A percentile compares a stretch with the other conserved stretches of the same genome.
Evolutionary conservation across 2,797 vertebrate genomes (phyloP).

Genomic region (Limosa lapponica): DNA sequence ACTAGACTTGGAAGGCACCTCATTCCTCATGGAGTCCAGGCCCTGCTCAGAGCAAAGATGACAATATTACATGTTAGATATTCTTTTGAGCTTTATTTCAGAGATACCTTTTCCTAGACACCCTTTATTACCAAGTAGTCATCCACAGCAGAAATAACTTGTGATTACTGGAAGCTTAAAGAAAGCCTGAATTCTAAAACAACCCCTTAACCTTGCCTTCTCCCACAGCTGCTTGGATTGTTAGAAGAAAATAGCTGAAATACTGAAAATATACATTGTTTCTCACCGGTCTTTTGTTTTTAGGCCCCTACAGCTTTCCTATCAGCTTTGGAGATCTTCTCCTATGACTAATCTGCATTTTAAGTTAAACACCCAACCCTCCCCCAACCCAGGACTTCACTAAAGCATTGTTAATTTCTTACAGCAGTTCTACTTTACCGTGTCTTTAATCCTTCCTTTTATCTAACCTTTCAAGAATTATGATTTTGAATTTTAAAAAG

Average conservation of each 20-base stretch:
- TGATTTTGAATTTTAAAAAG: neutral
- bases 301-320: neutral
- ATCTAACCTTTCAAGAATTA: neutral
- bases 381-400: neutral
- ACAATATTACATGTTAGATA: neutral
- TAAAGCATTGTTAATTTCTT: neutral
- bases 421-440: neutral
- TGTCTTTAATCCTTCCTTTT: neutral
- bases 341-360: neutral
- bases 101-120: neutral
- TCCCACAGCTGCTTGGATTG: neutral
- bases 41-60: neutral
- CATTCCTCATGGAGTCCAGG: neutral
- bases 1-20: neutral
- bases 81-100: neutral
- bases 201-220: neutral
- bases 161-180: neutral
- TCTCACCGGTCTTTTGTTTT: neutral
- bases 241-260: neutral
- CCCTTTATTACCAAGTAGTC: neutral
- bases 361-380: neutral
- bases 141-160: neutral
- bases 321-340: neutral
- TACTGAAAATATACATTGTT: neutral
- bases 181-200: neutral